Percentiles rank a stretch among this genome's conserved stretches.
Evolutionary conservation across 2,888 invertebrate genomes (phyloP).

Genomic region (Oscheius myriophilus): DNA sequence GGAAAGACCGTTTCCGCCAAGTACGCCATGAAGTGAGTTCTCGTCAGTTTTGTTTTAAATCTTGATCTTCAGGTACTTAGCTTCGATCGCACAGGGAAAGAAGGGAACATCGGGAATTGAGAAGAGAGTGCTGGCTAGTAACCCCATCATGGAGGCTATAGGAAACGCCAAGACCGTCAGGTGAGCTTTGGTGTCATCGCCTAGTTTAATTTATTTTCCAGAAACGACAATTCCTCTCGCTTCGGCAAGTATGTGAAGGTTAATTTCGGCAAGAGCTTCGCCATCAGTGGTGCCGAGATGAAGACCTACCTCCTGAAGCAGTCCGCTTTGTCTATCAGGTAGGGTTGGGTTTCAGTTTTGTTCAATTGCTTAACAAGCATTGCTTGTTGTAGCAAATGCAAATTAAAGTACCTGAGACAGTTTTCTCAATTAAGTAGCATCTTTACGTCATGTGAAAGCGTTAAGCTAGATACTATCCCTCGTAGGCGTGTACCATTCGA

Average conservation of each 20-base stretch:
- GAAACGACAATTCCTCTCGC: conserved; percentile 94
- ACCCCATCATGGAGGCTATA: conserved; percentile 98
- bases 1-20: conserved; percentile 99
- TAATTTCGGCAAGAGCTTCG: conserved; percentile 72
- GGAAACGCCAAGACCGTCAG: conserved; percentile 98
- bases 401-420: too few species aligned
- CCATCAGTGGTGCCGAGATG: conserved; percentile 92
- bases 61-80: conserved; percentile 63
- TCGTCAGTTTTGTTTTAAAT: background rate
- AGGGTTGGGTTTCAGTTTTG: background rate
- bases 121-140: conserved; percentile 92
- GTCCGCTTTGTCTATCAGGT: conserved; percentile 92
- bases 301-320: conserved; percentile 96
- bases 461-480: too few species aligned
- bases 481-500: too few species aligned
- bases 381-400: too few species aligned
- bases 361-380: too few species aligned
- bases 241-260: conserved; percentile 79
- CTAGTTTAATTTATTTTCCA: too few species aligned
- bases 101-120: conserved; percentile 75
- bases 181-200: too few species aligned
- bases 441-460: too few species aligned
- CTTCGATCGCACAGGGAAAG: conserved; percentile 56
- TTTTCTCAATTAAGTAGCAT: too few species aligned
- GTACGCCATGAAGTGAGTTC: conserved; percentile 89